Evolutionary conservation across 1,140 invertebrate species (phyloP).

Genomic region (Drosophila cardini): DNA sequence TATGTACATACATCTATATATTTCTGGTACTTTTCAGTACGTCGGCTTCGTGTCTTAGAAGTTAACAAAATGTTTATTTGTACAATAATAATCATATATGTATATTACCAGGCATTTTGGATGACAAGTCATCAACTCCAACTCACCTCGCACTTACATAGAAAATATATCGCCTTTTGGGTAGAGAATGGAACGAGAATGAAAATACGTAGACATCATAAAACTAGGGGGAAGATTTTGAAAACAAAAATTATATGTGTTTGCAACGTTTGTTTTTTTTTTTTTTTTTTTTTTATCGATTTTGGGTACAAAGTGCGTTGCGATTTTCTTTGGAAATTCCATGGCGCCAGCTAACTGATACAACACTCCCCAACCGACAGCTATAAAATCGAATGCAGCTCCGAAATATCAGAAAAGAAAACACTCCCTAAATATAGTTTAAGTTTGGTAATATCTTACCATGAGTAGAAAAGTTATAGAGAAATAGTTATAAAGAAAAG

Average conservation of each 20-base stretch:
- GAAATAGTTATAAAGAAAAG: too few species aligned
- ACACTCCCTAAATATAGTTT: conserved; percentile 13
- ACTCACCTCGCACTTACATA: conserved; percentile 12
- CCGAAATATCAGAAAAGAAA: not conserved
- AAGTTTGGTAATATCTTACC: too few species aligned
- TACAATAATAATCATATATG: not conserved
- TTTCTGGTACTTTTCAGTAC: not conserved
- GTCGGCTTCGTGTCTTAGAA: conserved; percentile 19
- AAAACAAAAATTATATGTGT: not conserved
- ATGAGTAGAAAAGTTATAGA: not conserved
- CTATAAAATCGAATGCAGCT: too few species aligned
- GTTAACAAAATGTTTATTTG: conserved; percentile 13
- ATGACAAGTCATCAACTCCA: conserved; percentile 14
- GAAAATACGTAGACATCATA: not conserved
- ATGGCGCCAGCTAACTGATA: conserved; percentile 19
- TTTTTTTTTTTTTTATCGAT: too few species aligned
- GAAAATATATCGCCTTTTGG: conserved; percentile 3
- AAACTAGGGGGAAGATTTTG: conserved; percentile 23
- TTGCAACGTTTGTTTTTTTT: not conserved
- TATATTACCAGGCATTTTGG: conserved; percentile 6
- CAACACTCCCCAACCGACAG: not conserved
- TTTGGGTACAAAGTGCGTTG: conserved; percentile 13
- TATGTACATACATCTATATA: not conserved
- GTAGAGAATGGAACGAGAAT: not conserved
- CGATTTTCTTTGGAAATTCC: conserved; percentile 12